Evolutionary conservation across 2,888 invertebrate genomes (phyloP).

Genomic region (Pogonocherus hispidulus): DNA sequence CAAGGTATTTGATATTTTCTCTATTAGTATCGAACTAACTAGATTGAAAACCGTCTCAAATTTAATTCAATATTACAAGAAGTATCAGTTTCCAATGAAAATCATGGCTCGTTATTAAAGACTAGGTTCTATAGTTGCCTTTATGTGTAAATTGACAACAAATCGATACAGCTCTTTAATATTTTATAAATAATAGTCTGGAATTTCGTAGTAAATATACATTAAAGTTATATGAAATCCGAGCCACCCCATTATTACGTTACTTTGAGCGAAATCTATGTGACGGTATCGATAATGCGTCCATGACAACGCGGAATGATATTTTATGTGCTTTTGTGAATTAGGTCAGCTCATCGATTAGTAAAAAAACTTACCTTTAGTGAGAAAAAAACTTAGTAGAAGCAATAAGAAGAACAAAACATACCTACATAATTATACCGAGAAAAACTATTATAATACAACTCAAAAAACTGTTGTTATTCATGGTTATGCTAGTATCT

Average conservation of each 20-base stretch:
- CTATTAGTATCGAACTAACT: no score
- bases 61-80: neutral
- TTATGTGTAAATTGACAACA: constrained; percentile 8
- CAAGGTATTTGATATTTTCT: no score
- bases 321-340: neutral
- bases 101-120: neutral
- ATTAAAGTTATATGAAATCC: constrained; percentile 14
- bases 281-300: constrained; percentile 4
- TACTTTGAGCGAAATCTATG: constrained; percentile 5
- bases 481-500: no score
- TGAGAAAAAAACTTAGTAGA: no score
- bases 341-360: neutral
- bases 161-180: constrained; percentile 9
- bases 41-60: neutral
- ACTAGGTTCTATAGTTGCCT: neutral
- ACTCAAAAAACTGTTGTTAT: no score
- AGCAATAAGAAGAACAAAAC: no score
- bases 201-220: constrained; percentile 12
- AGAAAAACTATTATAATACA: no score
- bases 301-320: neutral
- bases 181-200: constrained; percentile 13
- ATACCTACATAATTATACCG: no score
- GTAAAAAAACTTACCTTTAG: no score
- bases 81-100: neutral
- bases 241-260: constrained; percentile 12